These are phyloP conservation scores for Perithous albicinctus DNA, from an alignment of 2,888 invertebrate genomes.

Conservation along the genomic window DNA sequence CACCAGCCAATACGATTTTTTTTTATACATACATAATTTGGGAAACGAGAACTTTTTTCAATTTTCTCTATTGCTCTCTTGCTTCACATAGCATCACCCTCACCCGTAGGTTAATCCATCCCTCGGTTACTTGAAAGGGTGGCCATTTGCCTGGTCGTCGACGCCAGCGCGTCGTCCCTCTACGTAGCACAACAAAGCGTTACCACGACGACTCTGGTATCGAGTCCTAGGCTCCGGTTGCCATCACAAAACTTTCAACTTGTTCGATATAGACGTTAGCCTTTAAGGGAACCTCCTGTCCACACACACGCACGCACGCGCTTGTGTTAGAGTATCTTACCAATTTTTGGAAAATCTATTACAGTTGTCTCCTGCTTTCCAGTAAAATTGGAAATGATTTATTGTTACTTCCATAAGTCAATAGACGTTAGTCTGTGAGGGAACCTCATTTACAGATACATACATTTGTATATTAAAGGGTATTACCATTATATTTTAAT, in stretches of 20 bases:
- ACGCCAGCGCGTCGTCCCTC: constrained; percentile 69
- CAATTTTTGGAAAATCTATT: too few relatives aligned
- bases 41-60: background rate
- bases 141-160: constrained; percentile 59
- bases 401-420: too few relatives aligned
- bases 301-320: background rate
- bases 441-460: too few relatives aligned
- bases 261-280: constrained; percentile 68
- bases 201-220: constrained; percentile 78
- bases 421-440: too few relatives aligned
- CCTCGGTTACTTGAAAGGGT: constrained; percentile 70
- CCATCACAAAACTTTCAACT: constrained; percentile 83
- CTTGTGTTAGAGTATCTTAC: background rate
- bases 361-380: too few relatives aligned
- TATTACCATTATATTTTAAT: too few relatives aligned
- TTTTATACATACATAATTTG: background rate
- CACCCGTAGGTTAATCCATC: background rate
- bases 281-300: background rate
- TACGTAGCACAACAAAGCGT: constrained; percentile 83
- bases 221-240: constrained; percentile 74
- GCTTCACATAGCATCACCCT: background rate
- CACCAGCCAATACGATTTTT: background rate
- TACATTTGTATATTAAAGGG: too few relatives aligned
- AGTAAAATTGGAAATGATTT: too few relatives aligned
- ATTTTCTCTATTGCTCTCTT: background rate